Percentiles rank a stretch among this genome's conserved stretches.
phyloP scores from a whole-genome alignment of 2,797 vertebrate species.

The Sebastes minor region DNA sequence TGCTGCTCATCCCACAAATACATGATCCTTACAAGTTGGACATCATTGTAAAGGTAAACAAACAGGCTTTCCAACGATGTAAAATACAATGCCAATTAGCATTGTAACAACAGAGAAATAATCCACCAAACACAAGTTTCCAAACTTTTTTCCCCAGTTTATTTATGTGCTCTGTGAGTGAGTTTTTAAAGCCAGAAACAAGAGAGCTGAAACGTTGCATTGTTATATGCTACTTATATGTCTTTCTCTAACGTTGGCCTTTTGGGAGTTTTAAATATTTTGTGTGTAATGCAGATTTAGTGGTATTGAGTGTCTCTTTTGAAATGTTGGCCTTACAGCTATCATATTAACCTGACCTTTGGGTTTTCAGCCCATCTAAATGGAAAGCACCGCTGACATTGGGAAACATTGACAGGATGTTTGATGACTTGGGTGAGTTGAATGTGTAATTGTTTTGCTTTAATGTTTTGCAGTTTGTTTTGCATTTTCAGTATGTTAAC shows the following conservation, averaged over 20 bases:
- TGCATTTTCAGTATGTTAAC: neutral
- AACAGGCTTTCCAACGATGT: too few species aligned
- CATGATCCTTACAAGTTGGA: too few species aligned
- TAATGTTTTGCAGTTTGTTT: neutral
- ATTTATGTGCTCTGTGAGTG: neutral
- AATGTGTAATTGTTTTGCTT: neutral
- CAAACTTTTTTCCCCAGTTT: too few species aligned
- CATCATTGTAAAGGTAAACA: too few species aligned
- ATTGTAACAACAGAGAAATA: too few species aligned
- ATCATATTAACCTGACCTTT: neutral
- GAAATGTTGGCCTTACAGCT: neutral
- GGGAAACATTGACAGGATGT: constrained; percentile 71
- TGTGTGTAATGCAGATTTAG: neutral
- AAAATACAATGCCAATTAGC: too few species aligned
- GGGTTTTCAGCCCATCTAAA: constrained; percentile 57
- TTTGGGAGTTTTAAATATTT: neutral
- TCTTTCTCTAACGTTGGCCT: neutral
- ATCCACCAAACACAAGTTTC: too few species aligned
- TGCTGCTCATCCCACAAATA: too few species aligned
- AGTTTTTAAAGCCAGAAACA: neutral
- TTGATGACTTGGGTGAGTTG: constrained; percentile 79
- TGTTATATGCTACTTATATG: neutral
- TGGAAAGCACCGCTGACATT: constrained; percentile 31
- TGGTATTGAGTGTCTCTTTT: neutral
- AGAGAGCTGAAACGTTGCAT: neutral